phyloP scores from a whole-genome alignment of 2,888 invertebrate species.

The Taenaris catops region DNA sequence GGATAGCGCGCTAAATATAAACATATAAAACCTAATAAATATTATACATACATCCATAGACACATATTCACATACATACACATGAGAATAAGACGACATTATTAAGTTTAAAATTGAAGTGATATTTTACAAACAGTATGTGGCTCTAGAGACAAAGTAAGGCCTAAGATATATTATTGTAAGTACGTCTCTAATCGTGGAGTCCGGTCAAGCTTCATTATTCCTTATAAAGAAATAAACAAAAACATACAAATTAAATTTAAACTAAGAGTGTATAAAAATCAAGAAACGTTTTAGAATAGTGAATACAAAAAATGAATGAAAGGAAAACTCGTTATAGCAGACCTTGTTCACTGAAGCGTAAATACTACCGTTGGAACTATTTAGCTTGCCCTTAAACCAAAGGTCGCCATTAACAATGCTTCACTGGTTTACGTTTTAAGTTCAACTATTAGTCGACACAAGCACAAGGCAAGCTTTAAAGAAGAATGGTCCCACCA shows the following conservation, averaged over 20 bases:
- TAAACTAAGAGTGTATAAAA: conserved; percentile 5
- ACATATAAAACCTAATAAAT: too few species aligned
- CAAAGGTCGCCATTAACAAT: conserved; percentile 25
- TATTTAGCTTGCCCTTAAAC: conserved; percentile 21
- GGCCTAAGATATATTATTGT: too few species aligned
- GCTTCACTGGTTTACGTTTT: conserved; percentile 10
- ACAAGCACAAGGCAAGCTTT: too few species aligned
- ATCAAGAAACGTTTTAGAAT: conserved; percentile 12
- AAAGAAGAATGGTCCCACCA: too few species aligned
- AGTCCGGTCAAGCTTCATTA: conserved; percentile 2
- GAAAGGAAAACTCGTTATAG: conserved; percentile 21
- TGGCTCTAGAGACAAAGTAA: too few species aligned
- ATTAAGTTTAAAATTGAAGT: too few species aligned
- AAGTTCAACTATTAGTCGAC: too few species aligned
- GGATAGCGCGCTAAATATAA: too few species aligned
- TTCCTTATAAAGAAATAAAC: background rate
- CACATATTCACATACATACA: too few species aligned
- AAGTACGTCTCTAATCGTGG: background rate
- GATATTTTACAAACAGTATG: too few species aligned
- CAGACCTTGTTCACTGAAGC: conserved; percentile 22
- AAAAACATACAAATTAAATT: conserved; percentile 4
- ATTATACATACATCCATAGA: too few species aligned
- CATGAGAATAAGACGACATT: too few species aligned
- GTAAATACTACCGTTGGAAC: conserved; percentile 20
- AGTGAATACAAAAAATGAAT: conserved; percentile 11